A percentile compares a stretch with the other conserved stretches of the same genome.
Conservation (phyloP, 2,888 invertebrate species). For the Oligia fasciuncula region DNA sequence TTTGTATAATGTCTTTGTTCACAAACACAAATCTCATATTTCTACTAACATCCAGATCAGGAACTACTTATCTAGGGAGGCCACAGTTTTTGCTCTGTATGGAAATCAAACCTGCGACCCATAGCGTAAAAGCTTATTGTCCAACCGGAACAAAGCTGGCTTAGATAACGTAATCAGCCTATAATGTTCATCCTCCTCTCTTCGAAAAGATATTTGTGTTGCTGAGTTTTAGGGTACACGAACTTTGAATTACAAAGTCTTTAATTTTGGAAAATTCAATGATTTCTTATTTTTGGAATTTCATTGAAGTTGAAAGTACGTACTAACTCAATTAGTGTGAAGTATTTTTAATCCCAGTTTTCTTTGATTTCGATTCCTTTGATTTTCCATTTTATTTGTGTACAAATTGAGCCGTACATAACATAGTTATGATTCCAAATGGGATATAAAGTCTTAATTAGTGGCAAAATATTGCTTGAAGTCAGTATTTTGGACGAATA, state of each 20-base stretch:
- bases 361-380: constrained; percentile 29
- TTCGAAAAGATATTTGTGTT: not conserved
- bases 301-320: constrained; percentile 15
- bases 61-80: too few species aligned
- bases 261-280: constrained; percentile 6
- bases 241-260: not conserved
- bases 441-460: not conserved
- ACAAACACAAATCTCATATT: not conserved
- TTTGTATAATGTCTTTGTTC: not conserved
- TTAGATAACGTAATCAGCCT: not conserved
- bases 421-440: constrained; percentile 3
- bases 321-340: constrained; percentile 29
- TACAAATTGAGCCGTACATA: constrained; percentile 17
- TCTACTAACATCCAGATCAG: not conserved
- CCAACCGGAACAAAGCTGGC: not conserved
- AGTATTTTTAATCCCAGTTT: not conserved
- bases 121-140: not conserved
- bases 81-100: too few species aligned
- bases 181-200: too few species aligned
- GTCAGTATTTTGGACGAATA: not conserved
- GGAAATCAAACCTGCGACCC: too few species aligned
- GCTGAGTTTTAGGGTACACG: not conserved
- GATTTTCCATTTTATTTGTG: constrained; percentile 12
- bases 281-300: not conserved
- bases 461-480: constrained; percentile 2